phyloP scores from a whole-genome alignment of 2,888 invertebrate genomes.

The Anodontia alba region DNA sequence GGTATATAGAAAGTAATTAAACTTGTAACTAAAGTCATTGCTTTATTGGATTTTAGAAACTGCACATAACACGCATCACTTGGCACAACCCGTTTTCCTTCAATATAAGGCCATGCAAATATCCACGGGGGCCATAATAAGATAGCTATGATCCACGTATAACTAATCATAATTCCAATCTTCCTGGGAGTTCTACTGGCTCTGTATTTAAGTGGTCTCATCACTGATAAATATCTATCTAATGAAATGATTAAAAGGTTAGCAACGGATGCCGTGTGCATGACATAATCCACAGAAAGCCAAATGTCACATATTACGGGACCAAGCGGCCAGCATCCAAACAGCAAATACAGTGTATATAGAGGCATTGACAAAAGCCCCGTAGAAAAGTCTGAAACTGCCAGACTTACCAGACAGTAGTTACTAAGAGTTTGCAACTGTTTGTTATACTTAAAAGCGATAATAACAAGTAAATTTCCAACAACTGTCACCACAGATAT shows the following conservation, averaged over 20 bases:
- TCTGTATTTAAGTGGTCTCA: neutral
- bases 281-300: neutral
- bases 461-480: neutral
- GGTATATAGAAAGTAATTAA: neutral
- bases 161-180: neutral
- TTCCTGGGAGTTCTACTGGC: neutral
- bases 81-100: neutral
- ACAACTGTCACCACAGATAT: neutral
- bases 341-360: neutral
- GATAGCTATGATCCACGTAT: neutral
- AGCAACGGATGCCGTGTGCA: neutral
- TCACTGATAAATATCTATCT: neutral
- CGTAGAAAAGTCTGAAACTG: neutral
- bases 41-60: neutral
- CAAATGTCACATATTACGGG: neutral
- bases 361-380: neutral
- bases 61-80: neutral
- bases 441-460: neutral
- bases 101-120: conserved; percentile 3
- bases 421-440: neutral
- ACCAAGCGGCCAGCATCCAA: neutral
- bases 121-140: conserved; percentile 1
- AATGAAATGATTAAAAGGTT: neutral
- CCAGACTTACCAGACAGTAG: neutral
- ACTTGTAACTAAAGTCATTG: neutral